These are phyloP conservation scores for Podabrus alpinus DNA, from an alignment of 2,888 invertebrate genomes.

Conservation along the genomic window DNA sequence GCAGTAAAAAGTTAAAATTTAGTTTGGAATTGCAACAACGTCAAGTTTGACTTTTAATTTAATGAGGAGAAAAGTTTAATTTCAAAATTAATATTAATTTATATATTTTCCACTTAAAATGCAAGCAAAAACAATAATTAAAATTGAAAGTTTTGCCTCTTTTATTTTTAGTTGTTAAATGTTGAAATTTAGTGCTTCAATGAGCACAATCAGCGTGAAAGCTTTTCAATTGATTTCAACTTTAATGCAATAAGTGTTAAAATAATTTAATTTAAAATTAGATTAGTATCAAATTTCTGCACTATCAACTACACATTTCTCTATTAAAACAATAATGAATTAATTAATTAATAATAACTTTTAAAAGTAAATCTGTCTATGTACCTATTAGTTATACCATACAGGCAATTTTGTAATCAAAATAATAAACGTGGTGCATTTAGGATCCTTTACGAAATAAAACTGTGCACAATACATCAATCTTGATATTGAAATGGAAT, in stretches of 20 bases:
- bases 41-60: background rate
- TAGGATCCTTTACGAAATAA: background rate
- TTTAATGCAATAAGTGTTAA: constrained; percentile 1
- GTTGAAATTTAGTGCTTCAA: background rate
- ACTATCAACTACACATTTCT: background rate
- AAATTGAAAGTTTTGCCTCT: background rate
- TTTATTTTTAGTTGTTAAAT: constrained; percentile 1
- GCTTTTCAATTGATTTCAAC: constrained; percentile 1
- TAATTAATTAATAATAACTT: no score
- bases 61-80: background rate
- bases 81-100: background rate
- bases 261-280: background rate
- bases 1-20: background rate
- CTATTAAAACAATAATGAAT: background rate
- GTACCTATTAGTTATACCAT: background rate
- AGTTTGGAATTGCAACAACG: background rate
- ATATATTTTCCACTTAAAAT: background rate
- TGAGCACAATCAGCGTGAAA: background rate
- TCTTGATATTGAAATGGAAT: background rate
- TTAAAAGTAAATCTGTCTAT: background rate
- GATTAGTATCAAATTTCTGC: background rate
- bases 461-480: background rate
- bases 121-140: background rate
- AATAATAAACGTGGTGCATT: background rate
- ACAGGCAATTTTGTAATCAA: background rate